Percentiles rank a stretch among this genome's conserved stretches.
phyloP scores from a whole-genome alignment of 2,888 invertebrate genomes.

The Heliconius aoede region DNA sequence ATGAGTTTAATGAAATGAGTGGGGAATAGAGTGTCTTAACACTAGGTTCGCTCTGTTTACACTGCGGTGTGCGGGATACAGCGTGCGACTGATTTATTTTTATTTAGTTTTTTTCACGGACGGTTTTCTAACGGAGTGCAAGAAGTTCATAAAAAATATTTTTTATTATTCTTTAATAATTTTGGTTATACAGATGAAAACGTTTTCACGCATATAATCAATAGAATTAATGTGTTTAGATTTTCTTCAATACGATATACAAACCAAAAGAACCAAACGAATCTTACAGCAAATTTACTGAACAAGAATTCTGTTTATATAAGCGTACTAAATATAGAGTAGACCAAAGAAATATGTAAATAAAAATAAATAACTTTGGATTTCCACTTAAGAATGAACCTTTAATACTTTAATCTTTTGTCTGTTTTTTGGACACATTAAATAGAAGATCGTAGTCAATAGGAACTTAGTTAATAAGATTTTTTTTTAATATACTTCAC shows the following conservation, averaged over 20 bases:
- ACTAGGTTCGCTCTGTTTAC: too few relatives aligned
- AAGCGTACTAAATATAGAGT: background rate
- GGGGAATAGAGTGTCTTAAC: too few relatives aligned
- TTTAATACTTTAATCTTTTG: background rate
- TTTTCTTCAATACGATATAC: background rate
- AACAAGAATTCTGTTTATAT: background rate
- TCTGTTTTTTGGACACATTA: background rate
- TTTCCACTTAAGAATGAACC: background rate
- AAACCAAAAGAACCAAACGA: background rate
- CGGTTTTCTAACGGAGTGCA: too few relatives aligned
- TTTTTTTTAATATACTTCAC: background rate
- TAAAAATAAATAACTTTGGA: background rate
- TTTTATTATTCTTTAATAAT: too few relatives aligned
- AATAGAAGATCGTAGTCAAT: background rate
- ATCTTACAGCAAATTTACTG: background rate
- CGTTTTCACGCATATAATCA: background rate
- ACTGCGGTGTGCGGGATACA: too few relatives aligned
- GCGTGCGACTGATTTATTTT: too few relatives aligned
- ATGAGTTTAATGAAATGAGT: too few relatives aligned
- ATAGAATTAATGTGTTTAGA: background rate
- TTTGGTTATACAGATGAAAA: background rate
- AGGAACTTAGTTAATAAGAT: background rate
- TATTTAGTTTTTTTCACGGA: too few relatives aligned
- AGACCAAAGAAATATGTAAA: background rate
- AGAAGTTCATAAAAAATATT: too few relatives aligned